Evolutionary conservation across 2,888 invertebrate species (phyloP).

Genomic region (Cistogaster globosa): DNA sequence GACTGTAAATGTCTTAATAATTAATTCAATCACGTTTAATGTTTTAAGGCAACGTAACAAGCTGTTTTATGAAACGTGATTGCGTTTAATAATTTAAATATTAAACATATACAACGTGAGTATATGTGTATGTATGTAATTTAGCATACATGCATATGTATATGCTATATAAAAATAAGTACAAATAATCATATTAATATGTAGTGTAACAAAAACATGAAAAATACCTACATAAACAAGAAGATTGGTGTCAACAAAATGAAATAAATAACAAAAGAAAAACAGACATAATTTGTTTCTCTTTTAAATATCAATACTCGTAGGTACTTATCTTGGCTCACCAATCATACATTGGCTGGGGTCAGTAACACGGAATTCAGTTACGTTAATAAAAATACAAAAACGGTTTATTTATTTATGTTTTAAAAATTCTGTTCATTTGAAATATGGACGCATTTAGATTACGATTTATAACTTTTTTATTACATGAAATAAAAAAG

Average conservation of each 20-base stretch:
- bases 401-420: background rate
- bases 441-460: no score
- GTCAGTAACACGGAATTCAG: conserved; percentile 70
- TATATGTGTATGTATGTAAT: background rate
- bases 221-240: conserved; percentile 4
- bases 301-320: background rate
- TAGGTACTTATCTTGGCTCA: conserved; percentile 9
- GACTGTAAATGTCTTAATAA: background rate
- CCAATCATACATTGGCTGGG: conserved; percentile 39
- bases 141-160: background rate
- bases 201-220: no score
- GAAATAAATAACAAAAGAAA: conserved; percentile 23
- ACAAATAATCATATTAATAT: no score
- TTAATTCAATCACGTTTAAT: conserved; percentile 41
- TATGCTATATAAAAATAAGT: no score
- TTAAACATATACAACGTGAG: background rate
- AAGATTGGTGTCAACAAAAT: conserved; percentile 57
- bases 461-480: no score
- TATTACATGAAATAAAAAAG: no score
- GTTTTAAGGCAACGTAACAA: conserved; percentile 40
- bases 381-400: conserved; percentile 18
- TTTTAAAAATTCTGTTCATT: no score
- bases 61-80: conserved; percentile 63
- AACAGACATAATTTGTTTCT: conserved; percentile 5
- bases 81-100: conserved; percentile 43